Evolutionary conservation across 2,888 invertebrate species (phyloP).

Genomic region (Teinopalpus imperialis): DNA sequence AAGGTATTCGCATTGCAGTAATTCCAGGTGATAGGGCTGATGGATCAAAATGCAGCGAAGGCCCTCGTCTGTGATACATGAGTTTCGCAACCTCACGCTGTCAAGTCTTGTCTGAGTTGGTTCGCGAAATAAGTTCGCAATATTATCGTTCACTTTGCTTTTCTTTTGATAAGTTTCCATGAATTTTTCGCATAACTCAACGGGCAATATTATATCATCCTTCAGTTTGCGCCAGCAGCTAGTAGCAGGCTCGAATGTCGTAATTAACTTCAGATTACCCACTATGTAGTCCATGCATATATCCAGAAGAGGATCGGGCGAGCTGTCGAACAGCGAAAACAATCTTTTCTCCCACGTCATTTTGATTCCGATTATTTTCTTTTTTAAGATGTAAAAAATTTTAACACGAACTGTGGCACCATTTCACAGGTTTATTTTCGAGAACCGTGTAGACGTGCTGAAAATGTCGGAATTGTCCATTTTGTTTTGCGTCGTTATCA

Average conservation of each 20-base stretch:
- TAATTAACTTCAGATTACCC: slow-evolving; percentile 83
- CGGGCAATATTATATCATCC: slow-evolving; percentile 84
- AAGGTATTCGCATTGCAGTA: slow-evolving; percentile 87
- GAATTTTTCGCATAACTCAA: slow-evolving; percentile 87
- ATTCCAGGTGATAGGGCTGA: slow-evolving; percentile 87
- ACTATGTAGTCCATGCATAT: slow-evolving; percentile 84
- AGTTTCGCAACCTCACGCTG: slow-evolving; percentile 86
- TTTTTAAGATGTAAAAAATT: slow-evolving; percentile 39
- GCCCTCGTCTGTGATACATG: slow-evolving; percentile 87
- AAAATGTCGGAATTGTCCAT: slow-evolving; percentile 19
- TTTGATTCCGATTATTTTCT: slow-evolving; percentile 35
- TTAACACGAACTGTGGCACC: slow-evolving; percentile 37
- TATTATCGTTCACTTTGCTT: slow-evolving; percentile 83
- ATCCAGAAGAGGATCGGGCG: slow-evolving; percentile 84
- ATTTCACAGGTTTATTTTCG: slow-evolving; percentile 32
- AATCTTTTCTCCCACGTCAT: slow-evolving; percentile 51
- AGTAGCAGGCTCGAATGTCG: slow-evolving; percentile 66
- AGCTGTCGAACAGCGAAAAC: slow-evolving; percentile 53
- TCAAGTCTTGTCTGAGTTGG: slow-evolving; percentile 87
- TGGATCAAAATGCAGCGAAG: slow-evolving; percentile 87
- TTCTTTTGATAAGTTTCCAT: slow-evolving; percentile 81
- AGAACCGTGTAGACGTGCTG: slow-evolving; percentile 3
- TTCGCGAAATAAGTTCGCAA: slow-evolving; percentile 87
- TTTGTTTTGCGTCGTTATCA: slow-evolving; percentile 8
- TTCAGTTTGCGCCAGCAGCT: slow-evolving; percentile 75